Evolutionary conservation across 2,113 vertebrate species (phyloP).

Genomic region (Cardinalis cardinalis): DNA sequence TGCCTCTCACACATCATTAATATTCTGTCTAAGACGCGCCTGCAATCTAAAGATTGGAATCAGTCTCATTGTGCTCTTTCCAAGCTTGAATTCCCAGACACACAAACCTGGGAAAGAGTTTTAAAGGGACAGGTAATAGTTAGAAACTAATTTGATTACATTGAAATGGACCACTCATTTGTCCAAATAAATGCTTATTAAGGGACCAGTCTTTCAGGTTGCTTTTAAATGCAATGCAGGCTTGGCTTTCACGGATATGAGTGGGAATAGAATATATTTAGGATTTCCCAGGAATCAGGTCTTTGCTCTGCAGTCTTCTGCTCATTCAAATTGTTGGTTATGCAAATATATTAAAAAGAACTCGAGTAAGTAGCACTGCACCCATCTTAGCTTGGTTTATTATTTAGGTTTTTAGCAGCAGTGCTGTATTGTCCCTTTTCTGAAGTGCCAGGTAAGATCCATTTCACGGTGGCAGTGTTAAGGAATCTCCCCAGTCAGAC

Average conservation of each 20-base stretch:
- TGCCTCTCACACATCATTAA: conserved; percentile 62
- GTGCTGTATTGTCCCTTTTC: background rate
- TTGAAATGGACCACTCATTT: conserved; percentile 42
- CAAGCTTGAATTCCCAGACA: conserved; percentile 62
- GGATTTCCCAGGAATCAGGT: conserved; percentile 50
- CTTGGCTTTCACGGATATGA: conserved; percentile 25
- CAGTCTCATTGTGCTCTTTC: conserved; percentile 52
- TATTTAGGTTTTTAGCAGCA: conserved; percentile 37
- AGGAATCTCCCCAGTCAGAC: background rate
- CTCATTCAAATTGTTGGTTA: conserved; percentile 44
- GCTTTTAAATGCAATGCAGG: background rate
- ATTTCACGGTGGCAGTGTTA: background rate
- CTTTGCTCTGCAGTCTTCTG: conserved; percentile 15
- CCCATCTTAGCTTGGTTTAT: conserved; percentile 12
- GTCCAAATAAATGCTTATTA: conserved; percentile 50
- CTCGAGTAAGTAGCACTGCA: conserved; percentile 3
- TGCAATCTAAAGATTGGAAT: conserved; percentile 60
- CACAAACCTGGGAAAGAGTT: conserved; percentile 52
- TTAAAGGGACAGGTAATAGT: conserved; percentile 62
- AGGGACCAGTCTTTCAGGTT: conserved; percentile 56
- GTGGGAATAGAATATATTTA: conserved; percentile 48
- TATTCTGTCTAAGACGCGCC: conserved; percentile 43
- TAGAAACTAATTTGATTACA: conserved; percentile 47
- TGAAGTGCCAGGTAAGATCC: background rate
- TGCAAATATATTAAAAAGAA: conserved; percentile 45